Base-by-base conservation (phyloP, 2,113 vertebrate species). In the Festucalex cinctus region DNA sequence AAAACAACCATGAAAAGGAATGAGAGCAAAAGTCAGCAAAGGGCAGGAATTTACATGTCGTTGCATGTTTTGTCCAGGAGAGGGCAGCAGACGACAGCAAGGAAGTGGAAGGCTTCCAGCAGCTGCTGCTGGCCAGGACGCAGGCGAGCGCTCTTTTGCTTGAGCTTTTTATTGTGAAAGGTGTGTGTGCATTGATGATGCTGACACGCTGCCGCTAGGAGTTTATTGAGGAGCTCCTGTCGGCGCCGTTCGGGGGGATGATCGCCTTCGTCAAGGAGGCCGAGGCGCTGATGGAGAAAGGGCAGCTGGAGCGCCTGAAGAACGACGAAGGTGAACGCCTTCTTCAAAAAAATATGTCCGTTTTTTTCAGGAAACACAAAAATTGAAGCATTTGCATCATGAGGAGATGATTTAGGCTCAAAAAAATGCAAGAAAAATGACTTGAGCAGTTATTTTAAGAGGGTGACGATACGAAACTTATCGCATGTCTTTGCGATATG, bases 181-280 rank as follows among this genome's bases (percentile, higher is more conserved):
- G 22, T 9, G 22, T 22, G 46, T 1, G 7, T 5, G 26, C n/a
- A n/a, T n/a, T 9, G 16, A 6, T 20, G 2, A 10, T 39, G 69
- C 39, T 16, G 39, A 41, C 26, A 24, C 17, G 8, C 14, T 32
- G 3, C 16, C n/a, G 44, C 0, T 64, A 96, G 95, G 95, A 97
- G 83, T 97, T 97, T 54, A 95, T 97, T 0, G 95, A 97, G 78
- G 95, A 97, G 86, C 88, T 97, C 54, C 80, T 97, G 3, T 94
- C 94, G 0, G 90, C 95, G 0, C 94, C 95, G 0, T 97, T 97
- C 0, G 95, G 95, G 9, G 95, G 95, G 12, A 94, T 97, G 92
- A 94, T 96, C 36, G 85, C 94, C 3, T 97, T 97, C 32, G 94
- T 97, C 79, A 97, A 97, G 85, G 95, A 97, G 81, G 93, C 94